These are phyloP conservation scores for Myotis findleyi DNA, from an alignment of 2,797 vertebrate species.

Conservation along the genomic window DNA sequence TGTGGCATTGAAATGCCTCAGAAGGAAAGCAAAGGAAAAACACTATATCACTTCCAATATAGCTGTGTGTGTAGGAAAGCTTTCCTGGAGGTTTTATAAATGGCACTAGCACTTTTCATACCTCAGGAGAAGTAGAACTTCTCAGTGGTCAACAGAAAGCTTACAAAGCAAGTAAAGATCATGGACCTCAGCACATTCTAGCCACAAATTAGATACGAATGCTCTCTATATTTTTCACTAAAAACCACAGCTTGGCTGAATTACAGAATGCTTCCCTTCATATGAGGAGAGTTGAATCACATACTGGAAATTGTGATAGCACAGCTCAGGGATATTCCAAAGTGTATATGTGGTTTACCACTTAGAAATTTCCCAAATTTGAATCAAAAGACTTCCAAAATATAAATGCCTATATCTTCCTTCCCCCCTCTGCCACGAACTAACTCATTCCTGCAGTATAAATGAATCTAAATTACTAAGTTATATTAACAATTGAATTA, in stretches of 20 bases:
- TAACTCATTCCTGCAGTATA: neutral
- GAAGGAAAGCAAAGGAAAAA: constrained; percentile 5
- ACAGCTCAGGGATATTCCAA: constrained; percentile 80
- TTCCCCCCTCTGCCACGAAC: neutral
- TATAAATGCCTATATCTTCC: constrained; percentile 30
- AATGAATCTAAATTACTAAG: neutral
- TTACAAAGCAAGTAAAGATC: constrained; percentile 86
- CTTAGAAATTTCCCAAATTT: constrained; percentile 74
- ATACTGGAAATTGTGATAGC: constrained; percentile 86
- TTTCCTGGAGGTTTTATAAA: constrained; percentile 71
- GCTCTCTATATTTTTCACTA: constrained; percentile 79
- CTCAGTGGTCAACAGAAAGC: constrained; percentile 81
- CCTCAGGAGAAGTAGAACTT: constrained; percentile 67
- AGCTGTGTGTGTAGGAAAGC: neutral
- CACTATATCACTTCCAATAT: neutral
- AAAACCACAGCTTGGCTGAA: constrained; percentile 80
- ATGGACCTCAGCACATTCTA: constrained; percentile 85
- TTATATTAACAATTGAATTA: neutral
- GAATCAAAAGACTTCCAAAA: constrained; percentile 74
- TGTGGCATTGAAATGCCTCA: neutral
- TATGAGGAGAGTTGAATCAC: constrained; percentile 81
- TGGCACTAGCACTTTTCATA: constrained; percentile 76
- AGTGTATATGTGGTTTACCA: constrained; percentile 82
- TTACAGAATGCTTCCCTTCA: constrained; percentile 79
- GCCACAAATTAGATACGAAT: constrained; percentile 87